Percentiles rank a stretch among this genome's conserved stretches.
These are phyloP conservation scores for Buceros bicornis DNA, from an alignment of 2,797 vertebrate species.

Conservation along the genomic window DNA sequence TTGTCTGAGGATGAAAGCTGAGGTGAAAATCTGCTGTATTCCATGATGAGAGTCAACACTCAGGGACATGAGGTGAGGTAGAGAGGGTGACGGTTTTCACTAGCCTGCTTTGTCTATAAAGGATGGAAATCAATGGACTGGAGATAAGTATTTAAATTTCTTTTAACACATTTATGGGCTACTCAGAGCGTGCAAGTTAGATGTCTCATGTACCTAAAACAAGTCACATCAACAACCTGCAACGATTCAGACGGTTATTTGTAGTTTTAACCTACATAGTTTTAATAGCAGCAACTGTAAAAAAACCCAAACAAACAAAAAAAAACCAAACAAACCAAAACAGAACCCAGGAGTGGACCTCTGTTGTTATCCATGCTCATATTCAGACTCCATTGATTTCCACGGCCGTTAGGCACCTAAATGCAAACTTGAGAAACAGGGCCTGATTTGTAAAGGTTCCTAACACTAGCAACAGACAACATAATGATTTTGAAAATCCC, in stretches of 20 bases:
- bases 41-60: not conserved
- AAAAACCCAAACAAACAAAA: no score
- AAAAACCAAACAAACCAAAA: no score
- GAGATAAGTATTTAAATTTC: not conserved
- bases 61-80: not conserved
- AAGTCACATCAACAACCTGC: not conserved
- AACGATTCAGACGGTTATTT: not conserved
- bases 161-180: not conserved
- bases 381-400: not conserved
- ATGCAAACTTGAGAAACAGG: not conserved
- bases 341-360: not conserved
- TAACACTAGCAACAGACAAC: not conserved
- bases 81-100: not conserved
- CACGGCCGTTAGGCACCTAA: not conserved
- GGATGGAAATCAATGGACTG: fast-evolving
- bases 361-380: not conserved
- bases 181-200: not conserved
- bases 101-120: not conserved
- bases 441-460: not conserved
- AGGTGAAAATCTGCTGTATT: not conserved
- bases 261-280: not conserved
- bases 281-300: not conserved
- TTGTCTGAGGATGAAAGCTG: not conserved
- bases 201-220: not conserved
- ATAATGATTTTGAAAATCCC: conserved; percentile 1